Evolutionary conservation across 2,888 invertebrate species (phyloP).

Genomic region (Hyles lineata): DNA sequence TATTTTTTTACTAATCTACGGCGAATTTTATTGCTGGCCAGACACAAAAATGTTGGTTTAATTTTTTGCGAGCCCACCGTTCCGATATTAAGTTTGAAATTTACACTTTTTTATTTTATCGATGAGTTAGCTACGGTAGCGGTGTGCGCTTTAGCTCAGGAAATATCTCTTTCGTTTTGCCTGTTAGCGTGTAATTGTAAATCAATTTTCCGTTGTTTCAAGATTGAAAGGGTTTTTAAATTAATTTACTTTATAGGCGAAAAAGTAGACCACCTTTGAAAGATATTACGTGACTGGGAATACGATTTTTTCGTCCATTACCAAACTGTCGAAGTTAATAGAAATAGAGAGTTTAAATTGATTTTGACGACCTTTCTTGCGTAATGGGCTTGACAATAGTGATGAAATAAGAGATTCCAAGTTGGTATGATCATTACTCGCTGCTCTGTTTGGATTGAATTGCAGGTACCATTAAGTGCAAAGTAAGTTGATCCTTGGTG

Average conservation of each 20-base stretch:
- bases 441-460: no score
- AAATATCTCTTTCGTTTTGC: slow-evolving; percentile 70
- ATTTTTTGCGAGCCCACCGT: slow-evolving; percentile 5
- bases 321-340: background rate
- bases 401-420: no score
- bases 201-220: slow-evolving; percentile 66
- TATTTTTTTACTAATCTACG: background rate
- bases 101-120: slow-evolving; percentile 5
- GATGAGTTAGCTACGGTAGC: slow-evolving; percentile 52
- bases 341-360: background rate
- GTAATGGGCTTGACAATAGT: background rate
- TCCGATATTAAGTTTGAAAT: background rate
- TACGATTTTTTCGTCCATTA: slow-evolving; percentile 7
- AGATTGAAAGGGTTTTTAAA: slow-evolving; percentile 44
- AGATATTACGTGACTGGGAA: slow-evolving; percentile 24
- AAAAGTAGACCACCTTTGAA: slow-evolving; percentile 52
- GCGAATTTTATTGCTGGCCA: background rate
- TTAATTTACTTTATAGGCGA: slow-evolving; percentile 45
- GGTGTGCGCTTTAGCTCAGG: slow-evolving; percentile 57
- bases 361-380: background rate
- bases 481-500: no score
- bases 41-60: background rate
- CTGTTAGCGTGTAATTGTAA: slow-evolving; percentile 67
- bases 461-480: no score
- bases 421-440: no score